A percentile compares a stretch with the other conserved stretches of the same genome.
These are phyloP conservation scores for Branchellion lobata DNA, from an alignment of 2,888 invertebrate genomes.

Conservation along the genomic window DNA sequence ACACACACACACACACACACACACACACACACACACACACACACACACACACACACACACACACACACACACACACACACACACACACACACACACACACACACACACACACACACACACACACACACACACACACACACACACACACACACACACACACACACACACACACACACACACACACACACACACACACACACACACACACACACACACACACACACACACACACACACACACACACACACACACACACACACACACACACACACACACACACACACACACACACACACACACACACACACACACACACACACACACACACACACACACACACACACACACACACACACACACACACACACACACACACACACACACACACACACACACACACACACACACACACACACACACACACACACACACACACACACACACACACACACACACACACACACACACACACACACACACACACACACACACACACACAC, in stretches of 20 bases:
- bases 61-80: background rate
- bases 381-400: background rate
- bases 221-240: background rate
- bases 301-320: background rate
- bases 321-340: background rate
- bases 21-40: background rate
- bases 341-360: background rate
- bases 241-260: background rate
- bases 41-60: background rate
- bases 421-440: background rate
- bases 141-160: background rate
- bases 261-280: background rate
- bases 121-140: background rate
- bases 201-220: background rate
- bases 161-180: background rate
- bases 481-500: background rate
- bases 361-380: background rate
- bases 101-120: background rate
- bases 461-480: background rate
- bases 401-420: background rate
- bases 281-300: background rate
- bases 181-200: background rate
- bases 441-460: background rate
- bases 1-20: background rate
- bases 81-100: background rate